These are phyloP conservation scores for Gryon sp. DNA, from an alignment of 1,140 invertebrate genomes.

Conservation along the genomic window DNA sequence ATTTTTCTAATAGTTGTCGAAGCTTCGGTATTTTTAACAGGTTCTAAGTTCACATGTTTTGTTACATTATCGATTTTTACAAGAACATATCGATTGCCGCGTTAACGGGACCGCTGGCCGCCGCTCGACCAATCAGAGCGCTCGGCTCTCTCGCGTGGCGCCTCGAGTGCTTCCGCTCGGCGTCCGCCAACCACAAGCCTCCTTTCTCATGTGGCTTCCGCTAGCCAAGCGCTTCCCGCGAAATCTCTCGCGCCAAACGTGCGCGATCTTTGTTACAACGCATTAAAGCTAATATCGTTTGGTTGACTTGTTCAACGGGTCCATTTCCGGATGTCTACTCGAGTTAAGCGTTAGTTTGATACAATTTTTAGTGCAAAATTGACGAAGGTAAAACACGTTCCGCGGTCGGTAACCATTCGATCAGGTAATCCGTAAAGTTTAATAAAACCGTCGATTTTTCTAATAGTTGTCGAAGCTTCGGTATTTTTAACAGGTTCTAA, in stretches of 20 bases:
- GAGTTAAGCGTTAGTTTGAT: slow-evolving; percentile 30
- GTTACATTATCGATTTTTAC: slow-evolving; percentile 45
- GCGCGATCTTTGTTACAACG: no score
- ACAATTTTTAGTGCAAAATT: slow-evolving; percentile 14
- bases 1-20: slow-evolving; percentile 3
- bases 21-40: slow-evolving; percentile 11
- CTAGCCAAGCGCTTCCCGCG: no score
- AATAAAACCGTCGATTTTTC: slow-evolving; percentile 25
- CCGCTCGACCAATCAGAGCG: no score
- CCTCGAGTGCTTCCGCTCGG: no score
- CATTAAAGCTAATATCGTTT: slow-evolving; percentile 15
- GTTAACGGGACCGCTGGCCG: no score
- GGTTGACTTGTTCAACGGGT: slow-evolving; percentile 18
- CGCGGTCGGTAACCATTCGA: slow-evolving; percentile 29
- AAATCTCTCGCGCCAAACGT: no score
- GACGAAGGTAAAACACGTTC: slow-evolving; percentile 21
- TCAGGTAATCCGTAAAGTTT: slow-evolving; percentile 11
- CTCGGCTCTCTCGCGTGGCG: no score
- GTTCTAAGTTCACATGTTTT: slow-evolving; percentile 8
- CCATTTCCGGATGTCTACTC: slow-evolving; percentile 27
- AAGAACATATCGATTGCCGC: slow-evolving; percentile 30
- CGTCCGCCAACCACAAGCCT: no score
- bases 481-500: slow-evolving; percentile 15
- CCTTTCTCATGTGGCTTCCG: no score
- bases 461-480: slow-evolving; percentile 1